Evolutionary conservation across 2,797 vertebrate species (phyloP).

Genomic region (Dermochelys coriacea): DNA sequence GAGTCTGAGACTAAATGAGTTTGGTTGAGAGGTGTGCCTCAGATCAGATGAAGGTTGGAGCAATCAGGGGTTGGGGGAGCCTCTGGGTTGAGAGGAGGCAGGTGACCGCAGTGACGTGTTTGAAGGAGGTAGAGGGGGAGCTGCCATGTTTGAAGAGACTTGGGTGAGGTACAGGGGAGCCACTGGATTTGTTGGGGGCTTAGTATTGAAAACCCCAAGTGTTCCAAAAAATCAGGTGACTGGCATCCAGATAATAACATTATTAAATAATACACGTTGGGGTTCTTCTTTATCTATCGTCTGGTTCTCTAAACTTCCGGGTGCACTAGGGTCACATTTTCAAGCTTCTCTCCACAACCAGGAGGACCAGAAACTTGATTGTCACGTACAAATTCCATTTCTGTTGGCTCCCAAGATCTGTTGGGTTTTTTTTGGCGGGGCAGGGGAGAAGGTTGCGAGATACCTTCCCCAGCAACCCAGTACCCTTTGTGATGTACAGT

Average conservation of each 20-base stretch:
- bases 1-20: too few species aligned
- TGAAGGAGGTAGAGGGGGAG: not conserved
- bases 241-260: accelerated
- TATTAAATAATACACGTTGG: not conserved
- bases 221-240: not conserved
- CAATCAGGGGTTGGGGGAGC: too few species aligned
- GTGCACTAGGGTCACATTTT: not conserved
- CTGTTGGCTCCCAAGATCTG: accelerated
- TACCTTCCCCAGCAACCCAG: too few species aligned
- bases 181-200: not conserved
- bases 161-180: not conserved
- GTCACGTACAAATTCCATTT: accelerated
- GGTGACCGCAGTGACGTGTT: too few species aligned
- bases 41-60: too few species aligned
- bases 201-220: not conserved
- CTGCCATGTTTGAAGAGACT: not conserved
- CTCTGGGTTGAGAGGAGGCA: too few species aligned
- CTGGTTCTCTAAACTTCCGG: not conserved
- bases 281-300: not conserved
- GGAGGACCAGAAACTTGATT: not conserved
- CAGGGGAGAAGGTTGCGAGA: too few species aligned
- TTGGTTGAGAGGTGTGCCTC: too few species aligned
- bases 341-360: not conserved
- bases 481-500: too few species aligned
- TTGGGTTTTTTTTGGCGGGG: too few species aligned